Percentiles rank a stretch among this genome's conserved stretches.
Evolutionary conservation across 2,888 invertebrate species (phyloP).

Genomic region (Tetragnatha montana): DNA sequence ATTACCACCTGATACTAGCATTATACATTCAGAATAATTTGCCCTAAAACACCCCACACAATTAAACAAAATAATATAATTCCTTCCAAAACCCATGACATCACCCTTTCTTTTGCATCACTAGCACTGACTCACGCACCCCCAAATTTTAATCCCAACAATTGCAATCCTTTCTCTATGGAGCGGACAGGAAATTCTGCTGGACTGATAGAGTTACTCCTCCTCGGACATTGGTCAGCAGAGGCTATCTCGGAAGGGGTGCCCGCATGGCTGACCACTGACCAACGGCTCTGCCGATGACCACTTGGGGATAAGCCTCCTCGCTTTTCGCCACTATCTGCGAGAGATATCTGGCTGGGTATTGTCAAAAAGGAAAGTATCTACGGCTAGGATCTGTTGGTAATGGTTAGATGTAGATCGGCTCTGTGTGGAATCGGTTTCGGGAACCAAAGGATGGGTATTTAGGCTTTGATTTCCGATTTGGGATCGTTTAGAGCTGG

Average conservation of each 20-base stretch:
- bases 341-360: slow-evolving; percentile 14
- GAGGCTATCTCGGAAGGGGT: slow-evolving; percentile 39
- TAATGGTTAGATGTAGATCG: slow-evolving; percentile 19
- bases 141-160: slow-evolving; percentile 47
- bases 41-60: too few species aligned
- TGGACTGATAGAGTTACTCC: slow-evolving; percentile 39
- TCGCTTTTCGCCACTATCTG: slow-evolving; percentile 23
- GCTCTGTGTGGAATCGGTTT: background rate
- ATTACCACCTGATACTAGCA: too few species aligned
- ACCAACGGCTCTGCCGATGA: slow-evolving; percentile 36
- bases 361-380: slow-evolving; percentile 10
- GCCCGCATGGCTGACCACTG: slow-evolving; percentile 58
- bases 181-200: slow-evolving; percentile 46
- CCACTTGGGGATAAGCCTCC: slow-evolving; percentile 35
- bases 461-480: slow-evolving; percentile 8
- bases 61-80: background rate
- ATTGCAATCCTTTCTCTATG: slow-evolving; percentile 16
- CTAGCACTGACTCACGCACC: slow-evolving; percentile 29
- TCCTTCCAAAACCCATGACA: background rate
- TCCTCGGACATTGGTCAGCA: slow-evolving; percentile 55
- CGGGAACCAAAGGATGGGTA: background rate
- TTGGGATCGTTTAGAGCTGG: background rate
- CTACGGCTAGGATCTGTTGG: slow-evolving; percentile 17
- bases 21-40: too few species aligned
- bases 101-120: background rate